A percentile compares a stretch with the other conserved stretches of the same genome.
phyloP scores from a whole-genome alignment of 2,797 vertebrate species.

The Natrix natrix region DNA sequence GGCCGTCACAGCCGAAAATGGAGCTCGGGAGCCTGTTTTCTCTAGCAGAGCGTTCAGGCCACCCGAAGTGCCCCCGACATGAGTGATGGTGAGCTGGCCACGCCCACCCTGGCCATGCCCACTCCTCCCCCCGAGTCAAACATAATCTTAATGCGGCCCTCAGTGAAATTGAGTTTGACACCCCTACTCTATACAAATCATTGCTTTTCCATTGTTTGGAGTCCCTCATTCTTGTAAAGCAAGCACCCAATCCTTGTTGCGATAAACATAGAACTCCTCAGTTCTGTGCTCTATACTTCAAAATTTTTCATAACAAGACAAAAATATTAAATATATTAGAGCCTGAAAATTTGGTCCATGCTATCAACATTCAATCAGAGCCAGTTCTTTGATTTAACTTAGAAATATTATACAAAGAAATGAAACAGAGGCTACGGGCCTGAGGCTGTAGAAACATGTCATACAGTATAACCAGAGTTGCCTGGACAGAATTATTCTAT shows the following conservation, averaged over 20 bases:
- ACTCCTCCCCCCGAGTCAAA: no score
- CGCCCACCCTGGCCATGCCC: no score
- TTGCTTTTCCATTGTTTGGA: background rate
- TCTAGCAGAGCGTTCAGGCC: no score
- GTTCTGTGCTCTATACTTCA: background rate
- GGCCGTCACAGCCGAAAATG: no score
- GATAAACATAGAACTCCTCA: background rate
- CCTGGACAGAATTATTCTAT: background rate
- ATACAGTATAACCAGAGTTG: background rate
- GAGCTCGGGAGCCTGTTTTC: no score
- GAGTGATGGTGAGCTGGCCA: no score
- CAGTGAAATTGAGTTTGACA: no score
- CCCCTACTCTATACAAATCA: background rate
- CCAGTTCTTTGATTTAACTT: background rate
- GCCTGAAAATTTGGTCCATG: background rate
- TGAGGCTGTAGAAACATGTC: background rate
- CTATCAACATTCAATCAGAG: background rate
- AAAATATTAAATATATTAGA: background rate
- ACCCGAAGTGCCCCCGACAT: no score
- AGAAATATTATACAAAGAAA: background rate
- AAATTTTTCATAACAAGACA: background rate
- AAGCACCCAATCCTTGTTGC: background rate
- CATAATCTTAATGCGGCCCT: no score
- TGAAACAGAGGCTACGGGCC: background rate
- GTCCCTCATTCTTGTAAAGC: background rate